Evolutionary conservation across 2,888 invertebrate genomes (phyloP).

Genomic region (Drepana falcataria): DNA sequence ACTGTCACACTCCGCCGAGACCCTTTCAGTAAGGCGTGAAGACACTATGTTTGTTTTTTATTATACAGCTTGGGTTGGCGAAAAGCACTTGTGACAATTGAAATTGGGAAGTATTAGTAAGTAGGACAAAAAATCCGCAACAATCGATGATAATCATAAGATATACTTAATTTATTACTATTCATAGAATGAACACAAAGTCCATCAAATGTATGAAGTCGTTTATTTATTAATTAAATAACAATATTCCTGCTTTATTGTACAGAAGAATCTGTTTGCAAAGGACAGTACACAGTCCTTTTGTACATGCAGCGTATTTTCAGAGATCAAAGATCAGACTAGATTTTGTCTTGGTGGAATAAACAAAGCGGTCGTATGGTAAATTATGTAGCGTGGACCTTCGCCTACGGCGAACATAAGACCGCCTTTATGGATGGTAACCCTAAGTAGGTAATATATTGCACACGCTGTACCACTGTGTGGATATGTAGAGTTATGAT

Average conservation of each 20-base stretch:
- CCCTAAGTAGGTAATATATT: slow-evolving; percentile 48
- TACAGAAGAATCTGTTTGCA: neutral
- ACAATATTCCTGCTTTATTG: neutral
- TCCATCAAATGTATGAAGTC: no score
- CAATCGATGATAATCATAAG: no score
- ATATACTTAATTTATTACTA: no score
- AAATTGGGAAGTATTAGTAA: no score
- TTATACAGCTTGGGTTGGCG: no score
- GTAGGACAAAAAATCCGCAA: no score
- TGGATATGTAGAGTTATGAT: slow-evolving; percentile 42
- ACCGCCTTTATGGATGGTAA: slow-evolving; percentile 17
- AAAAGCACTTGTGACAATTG: no score
- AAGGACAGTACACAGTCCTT: neutral
- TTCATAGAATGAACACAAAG: no score
- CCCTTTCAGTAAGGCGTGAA: no score
- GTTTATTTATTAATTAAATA: neutral
- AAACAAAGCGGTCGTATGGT: neutral
- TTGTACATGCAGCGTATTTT: neutral
- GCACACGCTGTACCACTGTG: slow-evolving; percentile 38
- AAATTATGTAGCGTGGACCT: slow-evolving; percentile 1
- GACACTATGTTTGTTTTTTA: no score
- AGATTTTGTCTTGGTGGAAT: slow-evolving; percentile 1
- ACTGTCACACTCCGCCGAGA: no score
- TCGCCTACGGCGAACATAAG: neutral
- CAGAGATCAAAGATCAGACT: slow-evolving; percentile 2